Conservation (phyloP, 2,888 invertebrate species). For the Coronaproctus castanopsis region DNA sequence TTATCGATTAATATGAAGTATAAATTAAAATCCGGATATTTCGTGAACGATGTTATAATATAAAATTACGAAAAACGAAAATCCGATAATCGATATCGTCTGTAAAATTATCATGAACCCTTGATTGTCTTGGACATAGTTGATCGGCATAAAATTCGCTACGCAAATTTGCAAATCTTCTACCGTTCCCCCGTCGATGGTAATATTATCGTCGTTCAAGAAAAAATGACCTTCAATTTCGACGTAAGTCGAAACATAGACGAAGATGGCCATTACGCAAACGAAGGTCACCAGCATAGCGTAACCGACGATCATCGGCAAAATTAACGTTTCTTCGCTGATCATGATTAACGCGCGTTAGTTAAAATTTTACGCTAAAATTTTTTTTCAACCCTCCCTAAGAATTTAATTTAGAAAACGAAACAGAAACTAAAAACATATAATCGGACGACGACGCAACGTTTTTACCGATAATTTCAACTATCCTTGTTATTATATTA, state of each 20-base stretch:
- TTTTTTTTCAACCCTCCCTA: no score
- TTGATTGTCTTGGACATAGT: not conserved
- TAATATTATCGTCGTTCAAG: not conserved
- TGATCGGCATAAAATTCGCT: not conserved
- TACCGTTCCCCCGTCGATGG: not conserved
- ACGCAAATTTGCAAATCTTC: not conserved
- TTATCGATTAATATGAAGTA: no score
- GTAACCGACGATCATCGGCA: not conserved
- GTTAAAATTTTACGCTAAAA: no score
- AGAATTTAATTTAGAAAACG: no score
- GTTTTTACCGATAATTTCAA: no score
- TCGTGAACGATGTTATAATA: not conserved
- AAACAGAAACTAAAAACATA: no score
- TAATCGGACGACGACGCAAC: no score
- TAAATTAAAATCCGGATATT: not conserved
- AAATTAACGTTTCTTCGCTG: not conserved
- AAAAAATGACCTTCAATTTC: not conserved
- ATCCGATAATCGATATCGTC: not conserved
- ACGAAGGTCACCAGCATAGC: not conserved
- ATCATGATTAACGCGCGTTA: no score
- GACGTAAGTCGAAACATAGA: not conserved
- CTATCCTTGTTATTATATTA: no score
- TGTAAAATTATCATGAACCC: not conserved
- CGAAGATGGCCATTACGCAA: not conserved
- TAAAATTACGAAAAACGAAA: not conserved